Conservation (phyloP, 2,113 vertebrate species). For the Asarcornis scutulata region DNA sequence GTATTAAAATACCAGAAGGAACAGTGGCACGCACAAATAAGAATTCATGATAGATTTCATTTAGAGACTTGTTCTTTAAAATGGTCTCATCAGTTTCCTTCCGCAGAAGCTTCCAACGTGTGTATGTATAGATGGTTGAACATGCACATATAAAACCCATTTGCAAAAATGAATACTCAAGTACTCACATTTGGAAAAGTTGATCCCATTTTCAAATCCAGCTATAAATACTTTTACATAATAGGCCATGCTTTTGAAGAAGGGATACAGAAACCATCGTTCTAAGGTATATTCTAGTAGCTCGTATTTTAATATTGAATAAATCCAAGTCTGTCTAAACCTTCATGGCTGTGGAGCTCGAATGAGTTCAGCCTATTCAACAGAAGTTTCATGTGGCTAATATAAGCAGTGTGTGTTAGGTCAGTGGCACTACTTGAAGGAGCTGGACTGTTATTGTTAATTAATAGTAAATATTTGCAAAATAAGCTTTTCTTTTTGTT, state of each 20-base stretch:
- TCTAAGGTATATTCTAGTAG: background rate
- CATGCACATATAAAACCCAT: background rate
- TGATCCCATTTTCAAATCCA: background rate
- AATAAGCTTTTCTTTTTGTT: slow-evolving; percentile 3
- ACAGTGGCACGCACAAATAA: background rate
- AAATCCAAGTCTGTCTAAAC: background rate
- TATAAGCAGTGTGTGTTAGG: background rate
- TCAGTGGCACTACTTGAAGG: background rate
- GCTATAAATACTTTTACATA: too few relatives aligned
- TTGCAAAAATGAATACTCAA: background rate
- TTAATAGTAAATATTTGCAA: background rate
- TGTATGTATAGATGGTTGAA: background rate
- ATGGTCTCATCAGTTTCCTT: background rate
- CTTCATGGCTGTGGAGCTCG: background rate
- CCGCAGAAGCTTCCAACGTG: background rate
- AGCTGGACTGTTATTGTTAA: background rate
- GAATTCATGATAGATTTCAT: background rate
- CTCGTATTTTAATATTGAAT: background rate
- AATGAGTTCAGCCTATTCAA: background rate
- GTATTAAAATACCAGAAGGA: background rate
- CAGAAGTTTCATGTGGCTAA: background rate
- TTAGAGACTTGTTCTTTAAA: background rate
- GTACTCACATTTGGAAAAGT: background rate
- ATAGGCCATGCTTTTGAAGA: background rate
- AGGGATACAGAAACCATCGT: background rate